Conservation (phyloP, 2,113 vertebrate genomes). For the Ia io region DNA sequence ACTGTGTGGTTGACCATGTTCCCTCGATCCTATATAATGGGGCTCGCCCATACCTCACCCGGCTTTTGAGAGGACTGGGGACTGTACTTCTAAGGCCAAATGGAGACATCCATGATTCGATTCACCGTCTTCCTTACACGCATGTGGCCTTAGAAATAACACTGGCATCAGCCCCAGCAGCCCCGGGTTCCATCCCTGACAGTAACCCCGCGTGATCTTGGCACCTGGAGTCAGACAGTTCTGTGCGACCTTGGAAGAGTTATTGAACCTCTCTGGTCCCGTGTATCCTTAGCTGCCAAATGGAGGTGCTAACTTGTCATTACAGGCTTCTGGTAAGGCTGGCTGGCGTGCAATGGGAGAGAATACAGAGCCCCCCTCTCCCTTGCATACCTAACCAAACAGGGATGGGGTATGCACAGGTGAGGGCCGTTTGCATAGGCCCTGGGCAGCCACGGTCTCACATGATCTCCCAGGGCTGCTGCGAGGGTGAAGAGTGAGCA, state of each 20-base stretch:
- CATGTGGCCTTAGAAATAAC: not conserved
- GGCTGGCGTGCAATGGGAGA: rapidly evolving
- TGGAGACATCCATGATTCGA: not conserved
- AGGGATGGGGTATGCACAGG: no score
- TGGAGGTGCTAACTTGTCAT: not conserved
- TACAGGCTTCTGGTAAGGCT: not conserved
- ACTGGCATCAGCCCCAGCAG: rapidly evolving
- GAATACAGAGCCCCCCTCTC: no score
- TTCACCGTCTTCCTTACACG: not conserved
- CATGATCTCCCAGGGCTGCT: rapidly evolving
- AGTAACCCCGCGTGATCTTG: not conserved
- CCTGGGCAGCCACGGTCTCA: rapidly evolving
- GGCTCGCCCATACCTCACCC: not conserved
- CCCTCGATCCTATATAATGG: not conserved
- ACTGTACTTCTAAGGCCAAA: not conserved
- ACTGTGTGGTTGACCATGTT: not conserved
- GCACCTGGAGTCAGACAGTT: rapidly evolving
- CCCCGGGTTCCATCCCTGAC: not conserved
- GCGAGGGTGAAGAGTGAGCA: rapidly evolving
- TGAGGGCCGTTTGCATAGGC: no score
- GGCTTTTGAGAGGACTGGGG: not conserved
- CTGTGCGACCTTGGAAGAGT: not conserved
- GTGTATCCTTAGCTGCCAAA: not conserved
- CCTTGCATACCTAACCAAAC: not conserved
- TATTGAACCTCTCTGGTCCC: not conserved